These are phyloP conservation scores for Andrena chrysosceles DNA, from an alignment of 2,888 invertebrate genomes.

Conservation along the genomic window DNA sequence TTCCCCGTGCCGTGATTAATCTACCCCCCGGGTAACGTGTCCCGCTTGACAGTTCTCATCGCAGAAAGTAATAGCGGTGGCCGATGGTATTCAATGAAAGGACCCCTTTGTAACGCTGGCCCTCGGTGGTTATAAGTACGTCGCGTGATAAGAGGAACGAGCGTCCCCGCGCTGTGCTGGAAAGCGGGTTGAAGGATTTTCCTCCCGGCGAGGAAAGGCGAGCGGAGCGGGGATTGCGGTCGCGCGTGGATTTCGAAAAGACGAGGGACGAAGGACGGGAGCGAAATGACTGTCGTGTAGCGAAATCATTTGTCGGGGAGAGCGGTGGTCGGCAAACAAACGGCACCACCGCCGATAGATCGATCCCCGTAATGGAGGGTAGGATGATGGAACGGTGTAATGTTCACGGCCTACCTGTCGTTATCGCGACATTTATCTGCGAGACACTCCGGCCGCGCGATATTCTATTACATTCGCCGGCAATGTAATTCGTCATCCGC, in stretches of 20 bases:
- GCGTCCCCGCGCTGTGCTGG: constrained; percentile 33
- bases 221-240: background rate
- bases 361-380: constrained; percentile 78
- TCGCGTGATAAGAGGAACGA: constrained; percentile 46
- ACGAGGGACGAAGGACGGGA: constrained; percentile 13
- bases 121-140: constrained; percentile 36
- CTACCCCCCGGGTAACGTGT: constrained; percentile 66
- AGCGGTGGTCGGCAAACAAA: constrained; percentile 69
- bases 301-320: constrained; percentile 69
- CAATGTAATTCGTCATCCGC: constrained; percentile 69
- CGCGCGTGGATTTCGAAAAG: background rate
- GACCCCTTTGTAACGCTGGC: constrained; percentile 37
- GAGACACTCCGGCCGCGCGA: constrained; percentile 62
- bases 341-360: constrained; percentile 74
- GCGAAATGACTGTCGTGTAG: constrained; percentile 67
- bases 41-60: constrained; percentile 71
- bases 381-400: constrained; percentile 77
- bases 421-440: constrained; percentile 76
- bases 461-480: constrained; percentile 71
- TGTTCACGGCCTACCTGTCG: constrained; percentile 71
- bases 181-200: constrained; percentile 9
- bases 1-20: constrained; percentile 66
- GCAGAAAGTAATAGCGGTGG: constrained; percentile 70
- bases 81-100: constrained; percentile 70
- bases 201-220: background rate